These are phyloP conservation scores for Lycaena phlaeas DNA, from an alignment of 2,888 invertebrate genomes.

Conservation along the genomic window DNA sequence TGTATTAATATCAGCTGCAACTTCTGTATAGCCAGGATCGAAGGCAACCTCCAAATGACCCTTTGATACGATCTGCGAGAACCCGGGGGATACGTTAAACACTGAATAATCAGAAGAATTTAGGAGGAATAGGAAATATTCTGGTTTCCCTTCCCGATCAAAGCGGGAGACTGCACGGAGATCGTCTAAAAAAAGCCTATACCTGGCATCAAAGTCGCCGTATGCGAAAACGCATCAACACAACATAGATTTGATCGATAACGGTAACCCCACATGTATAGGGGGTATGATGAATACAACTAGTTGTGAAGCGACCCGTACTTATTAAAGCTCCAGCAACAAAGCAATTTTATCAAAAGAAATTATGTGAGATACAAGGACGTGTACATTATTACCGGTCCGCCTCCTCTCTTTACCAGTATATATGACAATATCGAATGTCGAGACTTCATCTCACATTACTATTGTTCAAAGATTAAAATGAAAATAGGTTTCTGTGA, in stretches of 20 bases:
- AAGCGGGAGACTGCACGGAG: no score
- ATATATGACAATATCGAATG: conserved; percentile 53
- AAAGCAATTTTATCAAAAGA: conserved; percentile 33
- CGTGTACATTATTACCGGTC: conserved; percentile 54
- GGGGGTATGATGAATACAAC: not conserved
- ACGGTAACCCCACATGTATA: not conserved
- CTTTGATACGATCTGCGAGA: no score
- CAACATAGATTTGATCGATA: not conserved
- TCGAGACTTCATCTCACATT: conserved; percentile 61
- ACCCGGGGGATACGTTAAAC: no score
- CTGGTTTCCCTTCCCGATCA: no score
- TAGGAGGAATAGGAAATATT: no score
- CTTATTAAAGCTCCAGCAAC: conserved; percentile 9
- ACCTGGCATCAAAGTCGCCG: no score
- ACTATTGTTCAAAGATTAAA: conserved; percentile 48
- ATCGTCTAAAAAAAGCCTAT: no score
- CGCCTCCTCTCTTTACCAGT: conserved; percentile 55
- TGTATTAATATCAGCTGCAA: no score
- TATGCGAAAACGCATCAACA: no score
- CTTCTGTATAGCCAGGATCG: no score
- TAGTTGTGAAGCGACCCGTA: conserved; percentile 7
- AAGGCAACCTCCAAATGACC: no score
- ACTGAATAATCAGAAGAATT: no score
- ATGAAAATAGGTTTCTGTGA: conserved; percentile 32
- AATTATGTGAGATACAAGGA: conserved; percentile 51